Percentiles rank a stretch among this genome's conserved stretches.
Evolutionary conservation across 2,113 vertebrate genomes (phyloP).

Genomic region (Spheniscus mendiculus): DNA sequence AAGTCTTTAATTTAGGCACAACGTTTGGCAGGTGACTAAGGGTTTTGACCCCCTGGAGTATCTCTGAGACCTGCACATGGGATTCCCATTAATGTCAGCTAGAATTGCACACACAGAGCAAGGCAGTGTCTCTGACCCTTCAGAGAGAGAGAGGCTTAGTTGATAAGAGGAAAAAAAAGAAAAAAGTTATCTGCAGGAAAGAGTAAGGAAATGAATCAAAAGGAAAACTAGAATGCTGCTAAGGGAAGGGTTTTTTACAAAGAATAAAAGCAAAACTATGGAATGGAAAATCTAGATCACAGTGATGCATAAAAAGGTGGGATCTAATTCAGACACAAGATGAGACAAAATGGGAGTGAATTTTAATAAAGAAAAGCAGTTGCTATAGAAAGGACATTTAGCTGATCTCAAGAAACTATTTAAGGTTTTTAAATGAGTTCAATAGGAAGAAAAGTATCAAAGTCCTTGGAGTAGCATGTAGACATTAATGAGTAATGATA

Average conservation of each 20-base stretch:
- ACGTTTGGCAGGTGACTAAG: background rate
- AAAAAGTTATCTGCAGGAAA: background rate
- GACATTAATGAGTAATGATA: background rate
- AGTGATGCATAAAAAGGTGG: background rate
- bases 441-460: constrained; percentile 7
- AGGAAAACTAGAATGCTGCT: background rate
- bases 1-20: background rate
- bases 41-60: background rate
- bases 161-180: background rate
- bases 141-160: background rate
- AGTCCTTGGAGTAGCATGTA: background rate
- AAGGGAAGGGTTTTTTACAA: background rate
- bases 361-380: background rate
- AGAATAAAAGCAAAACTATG: background rate
- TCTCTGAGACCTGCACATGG: background rate
- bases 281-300: background rate
- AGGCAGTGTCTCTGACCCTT: background rate
- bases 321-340: background rate
- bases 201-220: background rate
- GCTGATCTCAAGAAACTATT: constrained; percentile 2
- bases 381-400: constrained; percentile 21
- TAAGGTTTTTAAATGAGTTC: constrained; percentile 3
- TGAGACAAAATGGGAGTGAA: constrained; percentile 1
- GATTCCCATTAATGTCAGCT: constrained; percentile 7
- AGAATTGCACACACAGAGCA: background rate